phyloP scores from a whole-genome alignment of 1,140 invertebrate species.

The Drosophila micromelanica region DNA sequence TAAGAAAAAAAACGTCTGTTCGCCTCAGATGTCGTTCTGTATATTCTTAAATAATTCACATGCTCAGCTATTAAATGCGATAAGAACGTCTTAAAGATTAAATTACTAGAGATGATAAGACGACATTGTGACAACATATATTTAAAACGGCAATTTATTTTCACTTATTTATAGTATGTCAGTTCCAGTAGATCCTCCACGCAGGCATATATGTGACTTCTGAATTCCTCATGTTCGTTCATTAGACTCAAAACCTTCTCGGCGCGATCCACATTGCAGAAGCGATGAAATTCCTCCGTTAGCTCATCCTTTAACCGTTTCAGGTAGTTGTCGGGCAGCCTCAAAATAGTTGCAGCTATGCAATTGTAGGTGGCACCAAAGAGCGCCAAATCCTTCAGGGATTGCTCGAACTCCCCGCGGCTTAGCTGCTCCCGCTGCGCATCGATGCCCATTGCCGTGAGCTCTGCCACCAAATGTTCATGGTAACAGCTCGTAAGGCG shows the following conservation, averaged over 20 bases:
- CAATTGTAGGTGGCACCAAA: conserved; percentile 74
- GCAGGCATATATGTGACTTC: conserved; percentile 67
- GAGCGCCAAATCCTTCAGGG: conserved; percentile 58
- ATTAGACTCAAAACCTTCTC: conserved; percentile 54
- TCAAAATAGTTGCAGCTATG: conserved; percentile 65
- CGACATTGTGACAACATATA: conserved; percentile 15
- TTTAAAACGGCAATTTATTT: conserved; percentile 21
- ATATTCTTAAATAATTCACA: not conserved
- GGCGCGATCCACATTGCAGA: conserved; percentile 70
- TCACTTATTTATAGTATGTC: conserved; percentile 58
- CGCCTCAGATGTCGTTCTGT: not conserved
- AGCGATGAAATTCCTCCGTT: conserved; percentile 64
- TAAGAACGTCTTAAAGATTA: conserved; percentile 33
- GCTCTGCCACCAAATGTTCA: conserved; percentile 34
- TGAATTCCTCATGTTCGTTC: conserved; percentile 49
- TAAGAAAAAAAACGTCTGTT: not conserved
- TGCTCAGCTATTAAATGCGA: conserved; percentile 17
- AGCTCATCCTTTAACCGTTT: conserved; percentile 59
- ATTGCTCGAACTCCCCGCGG: conserved; percentile 54
- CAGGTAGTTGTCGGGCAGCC: conserved; percentile 68
- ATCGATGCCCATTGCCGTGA: conserved; percentile 49
- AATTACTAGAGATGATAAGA: conserved; percentile 29
- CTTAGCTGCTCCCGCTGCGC: conserved; percentile 41
- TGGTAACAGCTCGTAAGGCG: conserved; percentile 38
- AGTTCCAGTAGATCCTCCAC: conserved; percentile 68